phyloP scores from a whole-genome alignment of 2,113 vertebrate genomes.

The Pogonocichla stellata region DNA sequence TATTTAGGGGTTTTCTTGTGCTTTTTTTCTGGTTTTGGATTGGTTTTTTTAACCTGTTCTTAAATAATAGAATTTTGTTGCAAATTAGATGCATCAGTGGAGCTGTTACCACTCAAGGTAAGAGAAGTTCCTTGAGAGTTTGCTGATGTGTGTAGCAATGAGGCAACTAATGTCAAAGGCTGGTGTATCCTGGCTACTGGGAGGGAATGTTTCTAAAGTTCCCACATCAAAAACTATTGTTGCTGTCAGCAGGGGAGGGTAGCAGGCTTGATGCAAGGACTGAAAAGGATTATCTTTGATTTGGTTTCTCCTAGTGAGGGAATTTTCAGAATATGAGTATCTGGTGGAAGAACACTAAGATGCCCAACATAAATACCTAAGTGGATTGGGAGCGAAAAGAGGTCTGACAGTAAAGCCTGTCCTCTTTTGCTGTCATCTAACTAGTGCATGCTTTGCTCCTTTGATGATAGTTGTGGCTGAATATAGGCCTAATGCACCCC shows the following conservation, averaged over 20 bases:
- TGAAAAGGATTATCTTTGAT: neutral
- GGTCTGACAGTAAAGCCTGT: neutral
- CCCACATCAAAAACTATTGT: neutral
- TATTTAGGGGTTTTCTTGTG: neutral
- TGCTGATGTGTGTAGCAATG: neutral
- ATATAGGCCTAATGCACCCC: neutral
- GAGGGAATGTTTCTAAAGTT: neutral
- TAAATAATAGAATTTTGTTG: neutral
- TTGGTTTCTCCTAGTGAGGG: neutral
- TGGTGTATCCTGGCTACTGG: neutral
- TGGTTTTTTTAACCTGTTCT: neutral
- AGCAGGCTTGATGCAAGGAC: neutral
- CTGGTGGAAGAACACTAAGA: neutral
- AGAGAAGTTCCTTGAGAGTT: neutral
- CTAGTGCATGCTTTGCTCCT: neutral
- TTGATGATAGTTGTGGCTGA: neutral
- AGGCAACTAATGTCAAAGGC: neutral
- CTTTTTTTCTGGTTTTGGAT: neutral
- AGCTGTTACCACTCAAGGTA: neutral
- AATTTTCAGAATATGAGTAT: neutral
- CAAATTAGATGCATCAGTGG: neutral
- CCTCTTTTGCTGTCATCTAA: neutral
- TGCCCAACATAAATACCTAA: neutral
- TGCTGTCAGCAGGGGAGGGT: neutral
- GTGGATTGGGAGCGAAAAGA: fast-evolving